Percentiles rank a stretch among this genome's conserved stretches.
phyloP scores from a whole-genome alignment of 2,797 vertebrate species.

The Avahi laniger region DNA sequence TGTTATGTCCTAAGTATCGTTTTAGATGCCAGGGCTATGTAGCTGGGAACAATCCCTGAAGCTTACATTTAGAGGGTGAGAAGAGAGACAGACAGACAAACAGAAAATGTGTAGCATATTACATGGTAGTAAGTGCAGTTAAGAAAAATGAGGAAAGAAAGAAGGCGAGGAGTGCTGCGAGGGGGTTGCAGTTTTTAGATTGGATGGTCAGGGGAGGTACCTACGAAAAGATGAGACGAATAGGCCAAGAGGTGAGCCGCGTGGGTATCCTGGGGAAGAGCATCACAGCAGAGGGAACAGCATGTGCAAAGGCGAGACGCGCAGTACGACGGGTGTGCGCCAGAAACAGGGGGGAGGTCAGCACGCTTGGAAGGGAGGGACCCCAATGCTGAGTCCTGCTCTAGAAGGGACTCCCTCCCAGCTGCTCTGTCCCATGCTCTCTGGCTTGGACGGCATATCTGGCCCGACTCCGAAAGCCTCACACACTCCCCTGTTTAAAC shows the following conservation, averaged over 20 bases:
- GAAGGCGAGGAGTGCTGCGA: neutral
- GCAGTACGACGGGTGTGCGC: neutral
- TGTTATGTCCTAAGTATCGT: neutral
- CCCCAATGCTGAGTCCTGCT: neutral
- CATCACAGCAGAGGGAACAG: neutral
- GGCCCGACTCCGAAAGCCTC: neutral
- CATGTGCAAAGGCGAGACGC: neutral
- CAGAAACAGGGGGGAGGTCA: neutral
- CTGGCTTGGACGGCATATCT: neutral
- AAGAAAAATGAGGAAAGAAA: neutral
- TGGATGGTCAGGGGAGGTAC: neutral
- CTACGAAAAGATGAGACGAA: neutral
- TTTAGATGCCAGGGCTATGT: neutral
- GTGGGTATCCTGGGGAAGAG: neutral
- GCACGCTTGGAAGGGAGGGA: neutral
- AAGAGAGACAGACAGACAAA: neutral
- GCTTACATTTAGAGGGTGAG: neutral
- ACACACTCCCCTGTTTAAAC: neutral
- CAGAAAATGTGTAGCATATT: neutral
- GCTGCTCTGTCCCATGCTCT: neutral
- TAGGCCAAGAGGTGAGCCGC: neutral
- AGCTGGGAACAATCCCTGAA: neutral
- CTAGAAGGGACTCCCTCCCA: neutral
- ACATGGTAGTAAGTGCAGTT: neutral
- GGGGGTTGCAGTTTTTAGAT: neutral